Evolutionary conservation across 1,140 invertebrate genomes (phyloP), one percentile per base, ranked within the genome.

Genomic region (Aphelenchoides fujianensis): DNA sequence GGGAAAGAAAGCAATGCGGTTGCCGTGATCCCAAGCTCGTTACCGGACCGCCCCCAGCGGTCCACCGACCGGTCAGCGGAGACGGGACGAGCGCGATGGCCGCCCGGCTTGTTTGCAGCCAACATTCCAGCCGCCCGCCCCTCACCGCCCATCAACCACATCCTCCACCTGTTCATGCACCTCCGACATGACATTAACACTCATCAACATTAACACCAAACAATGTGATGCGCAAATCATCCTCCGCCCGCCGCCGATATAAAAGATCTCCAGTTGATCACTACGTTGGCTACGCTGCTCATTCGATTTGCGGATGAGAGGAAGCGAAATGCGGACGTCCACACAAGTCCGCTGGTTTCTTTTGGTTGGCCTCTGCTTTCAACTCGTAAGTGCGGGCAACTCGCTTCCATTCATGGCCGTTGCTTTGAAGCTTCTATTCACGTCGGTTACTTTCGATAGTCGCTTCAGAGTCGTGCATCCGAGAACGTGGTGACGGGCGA

Each of bases 401-500:
- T 48, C 12, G 12, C 41, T 48, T 48, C 41, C 12, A 12, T 48
- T 48, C 12, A 23, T 48, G 23, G 12, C 41, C 41, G n/a, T n/a
- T n/a, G n/a, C n/a, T n/a, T 48, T 48, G 41, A 48, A 48, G n/a
- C 41, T 48, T 48, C 41, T 48, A 23, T 48, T 48, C n/a, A n/a
- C n/a, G n/a, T n/a, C n/a, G n/a, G n/a, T n/a, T 53, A 53, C 19
- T 53, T 53, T 53, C n/a, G n/a, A n/a, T n/a, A n/a, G n/a, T n/a
- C 27, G 31, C n/a, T 61, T 66, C 53, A 63, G 34, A 64, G 12
- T n/a, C 31, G 37, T 16, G 31, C 36, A 16, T 34, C 41, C 12
- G 32, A 55, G 1, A 76, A 76, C 30, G 64, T 63, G 27, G 78
- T 76, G 2, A n/a, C 66, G 7, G 75, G 70, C 19, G 76, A 76